A percentile compares a stretch with the other conserved stretches of the same genome.
phyloP scores from a whole-genome alignment of 2,888 invertebrate genomes.

The Oxyteleia sp. region DNA sequence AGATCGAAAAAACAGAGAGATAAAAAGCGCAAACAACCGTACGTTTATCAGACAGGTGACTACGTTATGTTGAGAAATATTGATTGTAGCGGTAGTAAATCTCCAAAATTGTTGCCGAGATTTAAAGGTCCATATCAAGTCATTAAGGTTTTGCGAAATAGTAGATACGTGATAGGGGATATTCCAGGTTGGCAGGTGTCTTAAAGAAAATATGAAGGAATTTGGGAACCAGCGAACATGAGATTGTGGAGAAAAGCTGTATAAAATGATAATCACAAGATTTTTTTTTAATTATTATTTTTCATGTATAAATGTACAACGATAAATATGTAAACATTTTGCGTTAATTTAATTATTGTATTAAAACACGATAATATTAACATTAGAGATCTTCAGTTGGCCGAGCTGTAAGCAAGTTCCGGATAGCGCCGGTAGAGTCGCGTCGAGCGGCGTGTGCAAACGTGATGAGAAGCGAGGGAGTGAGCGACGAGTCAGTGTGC shows the following conservation, averaged over 20 bases:
- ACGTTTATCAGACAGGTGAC: slow-evolving; percentile 72
- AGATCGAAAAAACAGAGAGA: slow-evolving; percentile 46
- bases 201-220: slow-evolving; percentile 55
- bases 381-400: no score
- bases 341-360: no score
- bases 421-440: no score
- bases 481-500: no score
- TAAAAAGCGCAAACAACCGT: slow-evolving; percentile 54
- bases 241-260: slow-evolving; percentile 63
- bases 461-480: no score
- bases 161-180: slow-evolving; percentile 70
- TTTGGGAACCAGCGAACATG: slow-evolving; percentile 70
- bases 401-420: no score
- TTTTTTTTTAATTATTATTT: no score
- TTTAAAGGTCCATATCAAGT: slow-evolving; percentile 74
- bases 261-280: no score
- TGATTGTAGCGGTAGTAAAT: slow-evolving; percentile 21
- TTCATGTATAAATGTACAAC: no score
- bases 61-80: slow-evolving; percentile 67
- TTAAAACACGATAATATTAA: no score
- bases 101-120: slow-evolving; percentile 69
- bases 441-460: no score
- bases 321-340: no score
- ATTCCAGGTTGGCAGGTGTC: slow-evolving; percentile 62
- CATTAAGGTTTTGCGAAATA: slow-evolving; percentile 61